Evolutionary conservation across 2,888 invertebrate species (phyloP), one percentile per base, ranked within the genome.

Genomic region (Digitonthophagus gazella): DNA sequence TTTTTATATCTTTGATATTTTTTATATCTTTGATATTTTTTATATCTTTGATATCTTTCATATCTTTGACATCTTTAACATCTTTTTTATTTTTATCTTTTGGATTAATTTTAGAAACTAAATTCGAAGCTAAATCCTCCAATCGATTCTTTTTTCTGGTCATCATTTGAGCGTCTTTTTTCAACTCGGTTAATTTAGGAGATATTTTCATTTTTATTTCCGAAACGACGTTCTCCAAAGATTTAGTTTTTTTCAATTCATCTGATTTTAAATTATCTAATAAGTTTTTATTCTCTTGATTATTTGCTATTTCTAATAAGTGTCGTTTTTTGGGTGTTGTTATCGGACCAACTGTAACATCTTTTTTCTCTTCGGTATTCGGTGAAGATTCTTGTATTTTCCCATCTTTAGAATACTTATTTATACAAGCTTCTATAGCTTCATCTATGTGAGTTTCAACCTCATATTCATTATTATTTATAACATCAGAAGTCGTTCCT

Each of bases 241-340:
- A 78, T 75, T 72, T 79, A 2, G 76, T 70, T 65, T 77, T 83
- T 78, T 66, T 71, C 54, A 75, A 73, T 15, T 77, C 76, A 18
- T 70, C 70, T 2, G 58, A 54, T 16, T 70, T 71, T 67, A 28
- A 64, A 16, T 55, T 64, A 3, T 65, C 67, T 15, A 70, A 63
- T 18, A 71, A 18, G 14, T 68, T 68, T 1, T 55, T 63, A 22
- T 67, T 67, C 61, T 20, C 63, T 4, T 15, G 61, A 22, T 71
- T 78, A 74, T 84, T 85, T 56, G 88, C 87, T 18, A 87, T 85
- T 82, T 91, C 91, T 65, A 90, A 77, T 72, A 91, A 83, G 77
- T 91, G 91, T 0, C 91, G 85, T 77, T 92, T 92, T 76, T 92
- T 92, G 0, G 92, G 91, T 0, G 92, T 91, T 0, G 90, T 89